Evolutionary conservation across 2,797 vertebrate species (phyloP), one percentile per base, ranked within the genome.

Genomic region (Sebastes wilsoni): DNA sequence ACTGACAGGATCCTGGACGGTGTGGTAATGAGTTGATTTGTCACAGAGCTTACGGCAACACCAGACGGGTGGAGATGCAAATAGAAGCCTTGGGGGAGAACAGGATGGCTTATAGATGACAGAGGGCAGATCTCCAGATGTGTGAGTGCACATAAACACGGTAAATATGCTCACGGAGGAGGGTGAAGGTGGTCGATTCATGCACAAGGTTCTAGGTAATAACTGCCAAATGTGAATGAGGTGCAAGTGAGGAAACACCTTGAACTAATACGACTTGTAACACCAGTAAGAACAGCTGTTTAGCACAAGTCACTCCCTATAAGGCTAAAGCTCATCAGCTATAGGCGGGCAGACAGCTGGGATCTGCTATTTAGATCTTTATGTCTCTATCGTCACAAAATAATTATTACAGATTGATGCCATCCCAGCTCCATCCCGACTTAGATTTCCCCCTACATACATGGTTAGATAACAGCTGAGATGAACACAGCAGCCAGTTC

Each of bases 381-480:
- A 36, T 10, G 16, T 25, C 58, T 70, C 36, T 25, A 25, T 30
- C 25, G 1, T 23, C 11, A 42, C 20, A 23, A 56, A 20, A 20
- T 6, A 13, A 18, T 42, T 2, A 16, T 49, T 10, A 58, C 25
- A 79, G 56, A 67, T 4, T 18, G 10, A 77, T 61, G 55, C n/a
- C 22, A 23, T 30, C 69, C 52, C 11, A 30, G 10, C 70, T 49
- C 42, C 56, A 60, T 78, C 76, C 55, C 32, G 9, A 22, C 34
- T 66, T 30, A 52, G 71, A 67, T 10, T 11, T 72, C 59, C 62
- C n/a, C n/a, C 13, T n/a, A n/a, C 30, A 60, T 14, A 10, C 9
- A 34, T 61, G 46, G 72, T 71, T 64, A 89, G 83, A 93, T 89
- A 89, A 85, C 55, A 46, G 76, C 80, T 13, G 66, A 68, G 75